Percentiles rank a stretch among this genome's conserved stretches.
phyloP scores from a whole-genome alignment of 2,888 invertebrate genomes.

The Tinea trinotella region DNA sequence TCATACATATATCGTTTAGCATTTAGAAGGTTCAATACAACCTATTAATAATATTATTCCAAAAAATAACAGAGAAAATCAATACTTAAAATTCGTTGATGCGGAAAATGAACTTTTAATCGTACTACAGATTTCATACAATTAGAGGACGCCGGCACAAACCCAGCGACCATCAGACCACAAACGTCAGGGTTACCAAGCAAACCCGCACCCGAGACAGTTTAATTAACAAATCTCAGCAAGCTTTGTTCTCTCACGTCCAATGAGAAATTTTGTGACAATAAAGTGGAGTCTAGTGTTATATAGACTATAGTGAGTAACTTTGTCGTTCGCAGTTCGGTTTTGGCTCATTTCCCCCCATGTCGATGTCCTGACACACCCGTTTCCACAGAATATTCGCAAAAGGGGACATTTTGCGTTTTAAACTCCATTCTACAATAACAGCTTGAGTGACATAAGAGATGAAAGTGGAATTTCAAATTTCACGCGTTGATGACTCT shows the following conservation, averaged over 20 bases:
- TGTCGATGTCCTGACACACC: constrained; percentile 12
- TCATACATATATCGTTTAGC: too few species aligned
- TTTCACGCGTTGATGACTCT: constrained; percentile 9
- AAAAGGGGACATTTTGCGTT: constrained; percentile 12
- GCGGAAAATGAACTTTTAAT: constrained; percentile 12
- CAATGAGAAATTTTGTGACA: too few species aligned
- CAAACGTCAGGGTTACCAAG: too few species aligned
- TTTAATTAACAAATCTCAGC: too few species aligned
- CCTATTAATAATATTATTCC: not conserved
- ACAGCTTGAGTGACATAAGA: constrained; percentile 3
- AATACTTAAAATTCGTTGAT: constrained; percentile 3
- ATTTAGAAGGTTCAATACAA: too few species aligned
- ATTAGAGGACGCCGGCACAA: too few species aligned
- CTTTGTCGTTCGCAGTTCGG: constrained; percentile 9
- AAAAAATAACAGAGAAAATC: not conserved
- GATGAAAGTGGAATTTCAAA: constrained; percentile 13
- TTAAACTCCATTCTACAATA: constrained; percentile 1
- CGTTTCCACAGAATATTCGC: constrained; percentile 4
- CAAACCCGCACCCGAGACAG: too few species aligned
- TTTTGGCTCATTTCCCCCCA: constrained; percentile 16
- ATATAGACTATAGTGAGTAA: too few species aligned
- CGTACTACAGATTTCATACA: too few species aligned
- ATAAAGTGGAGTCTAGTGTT: too few species aligned
- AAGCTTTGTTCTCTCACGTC: too few species aligned
- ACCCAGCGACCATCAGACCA: too few species aligned